Evolutionary conservation across 2,888 invertebrate species (phyloP), one percentile per base, ranked within the genome.

Genomic region (Leptinotarsa rubiginosa): DNA sequence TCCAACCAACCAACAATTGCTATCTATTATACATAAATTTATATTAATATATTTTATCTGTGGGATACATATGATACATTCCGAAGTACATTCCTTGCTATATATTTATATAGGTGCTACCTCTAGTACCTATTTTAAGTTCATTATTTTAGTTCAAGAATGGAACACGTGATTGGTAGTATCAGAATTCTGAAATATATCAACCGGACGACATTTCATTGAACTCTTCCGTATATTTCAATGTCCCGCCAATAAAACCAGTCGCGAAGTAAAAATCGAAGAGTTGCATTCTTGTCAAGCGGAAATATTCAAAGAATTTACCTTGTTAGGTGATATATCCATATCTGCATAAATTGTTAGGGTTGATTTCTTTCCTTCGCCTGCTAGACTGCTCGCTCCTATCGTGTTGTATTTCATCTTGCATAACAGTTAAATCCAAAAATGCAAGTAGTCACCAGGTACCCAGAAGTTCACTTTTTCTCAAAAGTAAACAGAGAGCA

Each of bases 341-440:
- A 90, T 88, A 83, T 91, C 91, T 76, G 91, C 91, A 82, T 92
- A 92, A 81, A 92, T 92, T 82, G 92, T 93, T 76, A 93, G 89
- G 76, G 92, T 91, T 64, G 92, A 92, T 83, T 92, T 91, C 84
- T 92, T 92, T 83, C 90, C 91, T 84, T 93, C 93, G 84, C 91
- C 91, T 85, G 91, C 90, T 84, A 92, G 90, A 87, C 91, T 92
- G 87, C 92, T 92, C 79, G 92, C 91, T 83, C 92, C 90, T 41
- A 92, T 90, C 80, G 91, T 91, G 79, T 91, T 91, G 87, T 91
- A 91, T 89, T 91, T 91, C 92, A 92, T 88, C 65, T 73, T 75
- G 62, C 62, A 62, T 62, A 62, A 62, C 62, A 62, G 41, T 54
- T 69, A 65, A 72, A 49, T 50, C 49, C 50, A 69, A 76, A 68